phyloP scores from a whole-genome alignment of 2,888 invertebrate species.

The Ichneumon xanthorius region DNA sequence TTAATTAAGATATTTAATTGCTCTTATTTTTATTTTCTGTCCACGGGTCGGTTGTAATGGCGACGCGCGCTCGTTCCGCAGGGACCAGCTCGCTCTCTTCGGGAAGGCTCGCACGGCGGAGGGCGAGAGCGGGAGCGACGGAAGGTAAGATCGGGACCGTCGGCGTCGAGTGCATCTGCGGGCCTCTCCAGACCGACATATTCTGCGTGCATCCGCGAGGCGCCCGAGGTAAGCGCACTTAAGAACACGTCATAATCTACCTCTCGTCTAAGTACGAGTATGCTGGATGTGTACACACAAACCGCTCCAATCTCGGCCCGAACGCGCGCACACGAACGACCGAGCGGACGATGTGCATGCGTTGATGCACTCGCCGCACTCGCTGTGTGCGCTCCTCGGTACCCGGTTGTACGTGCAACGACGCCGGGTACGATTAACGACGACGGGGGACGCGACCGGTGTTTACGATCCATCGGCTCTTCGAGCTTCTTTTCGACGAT shows the following conservation, averaged over 20 bases:
- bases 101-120: conserved; percentile 1
- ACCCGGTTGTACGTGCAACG: conserved; percentile 37
- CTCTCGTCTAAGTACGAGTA: conserved; percentile 63
- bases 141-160: conserved; percentile 65
- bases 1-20: conserved; percentile 88
- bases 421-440: conserved; percentile 64
- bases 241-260: conserved; percentile 71
- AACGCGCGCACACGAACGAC: conserved; percentile 9
- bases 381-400: conserved; percentile 4
- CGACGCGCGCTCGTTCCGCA: conserved; percentile 63
- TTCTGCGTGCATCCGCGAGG: conserved; percentile 63
- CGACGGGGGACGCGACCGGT: conserved; percentile 56
- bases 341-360: not conserved
- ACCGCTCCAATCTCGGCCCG: conserved; percentile 41
- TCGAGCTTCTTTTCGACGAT: conserved; percentile 66
- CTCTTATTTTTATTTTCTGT: conserved; percentile 83
- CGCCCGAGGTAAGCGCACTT: conserved; percentile 70
- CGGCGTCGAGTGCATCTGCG: conserved; percentile 48
- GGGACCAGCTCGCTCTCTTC: conserved; percentile 21
- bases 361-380: not conserved
- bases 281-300: conserved; percentile 6
- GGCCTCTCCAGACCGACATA: conserved; percentile 60
- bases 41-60: conserved; percentile 75
- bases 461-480: conserved; percentile 66
- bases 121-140: conserved; percentile 16